A percentile compares a stretch with the other conserved stretches of the same genome.
phyloP scores from a whole-genome alignment of 2,797 vertebrate species.

The Xerus rutilus region DNA sequence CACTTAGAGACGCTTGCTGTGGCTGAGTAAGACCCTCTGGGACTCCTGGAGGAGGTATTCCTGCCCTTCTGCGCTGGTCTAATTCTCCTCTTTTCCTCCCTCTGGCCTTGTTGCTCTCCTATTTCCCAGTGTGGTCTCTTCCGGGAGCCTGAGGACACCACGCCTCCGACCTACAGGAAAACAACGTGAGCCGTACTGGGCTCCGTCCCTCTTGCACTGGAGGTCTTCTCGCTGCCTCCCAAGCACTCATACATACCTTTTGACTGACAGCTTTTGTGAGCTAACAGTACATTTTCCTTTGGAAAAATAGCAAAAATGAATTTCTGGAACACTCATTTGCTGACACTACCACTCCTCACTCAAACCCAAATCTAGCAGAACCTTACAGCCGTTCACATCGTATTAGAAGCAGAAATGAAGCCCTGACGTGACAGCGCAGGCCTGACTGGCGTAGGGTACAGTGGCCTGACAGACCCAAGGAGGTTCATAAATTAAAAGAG shows the following conservation, averaged over 20 bases:
- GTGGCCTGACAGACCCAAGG: background rate
- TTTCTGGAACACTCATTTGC: slow-evolving; percentile 16
- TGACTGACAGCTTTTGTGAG: background rate
- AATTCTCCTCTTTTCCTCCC: background rate
- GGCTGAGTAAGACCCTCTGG: fast-evolving
- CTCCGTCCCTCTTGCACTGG: background rate
- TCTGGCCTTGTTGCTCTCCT: background rate
- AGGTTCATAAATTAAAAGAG: slow-evolving; percentile 66
- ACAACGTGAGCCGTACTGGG: background rate
- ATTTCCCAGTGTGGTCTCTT: background rate
- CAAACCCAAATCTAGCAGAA: background rate
- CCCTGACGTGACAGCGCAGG: background rate
- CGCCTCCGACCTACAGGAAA: background rate
- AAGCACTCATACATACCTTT: background rate
- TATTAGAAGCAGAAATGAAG: background rate
- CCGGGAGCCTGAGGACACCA: background rate
- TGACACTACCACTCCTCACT: background rate
- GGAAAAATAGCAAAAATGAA: slow-evolving; percentile 32
- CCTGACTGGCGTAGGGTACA: background rate
- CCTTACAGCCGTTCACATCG: background rate
- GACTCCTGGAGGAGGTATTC: background rate
- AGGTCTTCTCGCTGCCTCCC: background rate
- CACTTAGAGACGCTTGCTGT: too few relatives aligned
- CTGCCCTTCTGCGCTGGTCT: background rate
- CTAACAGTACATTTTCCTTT: background rate